Percentiles rank a stretch among this genome's conserved stretches.
Conservation (phyloP, 2,888 invertebrate species). For the Cosmorhoe ocellata region DNA sequence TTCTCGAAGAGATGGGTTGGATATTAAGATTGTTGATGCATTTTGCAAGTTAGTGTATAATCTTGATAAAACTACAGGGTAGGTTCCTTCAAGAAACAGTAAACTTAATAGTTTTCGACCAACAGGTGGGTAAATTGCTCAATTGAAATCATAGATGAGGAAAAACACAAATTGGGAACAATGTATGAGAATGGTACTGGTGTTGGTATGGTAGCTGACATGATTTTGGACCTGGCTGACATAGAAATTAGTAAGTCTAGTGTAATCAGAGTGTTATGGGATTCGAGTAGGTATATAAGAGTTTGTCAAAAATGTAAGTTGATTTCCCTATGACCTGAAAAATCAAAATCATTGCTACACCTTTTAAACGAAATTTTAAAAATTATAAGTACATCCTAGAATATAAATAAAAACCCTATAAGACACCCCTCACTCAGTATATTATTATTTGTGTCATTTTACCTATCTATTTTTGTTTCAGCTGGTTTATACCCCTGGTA, state of each 20-base stretch:
- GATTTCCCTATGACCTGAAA: slow-evolving; percentile 75
- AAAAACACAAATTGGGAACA: slow-evolving; percentile 85
- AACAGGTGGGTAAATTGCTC: slow-evolving; percentile 73
- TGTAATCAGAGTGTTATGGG: too few species aligned
- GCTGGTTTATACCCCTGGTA: too few species aligned
- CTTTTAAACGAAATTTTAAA: too few species aligned
- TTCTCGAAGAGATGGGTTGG: slow-evolving; percentile 78
- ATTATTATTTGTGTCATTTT: too few species aligned
- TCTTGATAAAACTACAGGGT: too few species aligned
- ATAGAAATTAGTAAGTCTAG: slow-evolving; percentile 49
- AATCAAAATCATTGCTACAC: too few species aligned
- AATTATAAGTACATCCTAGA: too few species aligned
- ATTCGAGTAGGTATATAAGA: slow-evolving; percentile 52
- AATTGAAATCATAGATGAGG: slow-evolving; percentile 75
- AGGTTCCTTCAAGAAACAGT: too few species aligned
- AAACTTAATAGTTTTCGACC: background rate
- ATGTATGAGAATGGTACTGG: slow-evolving; percentile 25
- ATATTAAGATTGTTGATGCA: slow-evolving; percentile 72
- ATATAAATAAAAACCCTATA: too few species aligned
- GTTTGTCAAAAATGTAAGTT: slow-evolving; percentile 54
- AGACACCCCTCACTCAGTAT: too few species aligned
- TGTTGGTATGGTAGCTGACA: too few species aligned
- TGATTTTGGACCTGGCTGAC: slow-evolving; percentile 76
- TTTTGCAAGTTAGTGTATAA: slow-evolving; percentile 61
- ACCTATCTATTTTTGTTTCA: too few species aligned